A percentile compares a stretch with the other conserved stretches of the same genome.
These are phyloP conservation scores for Narcine bancroftii DNA, from an alignment of 2,113 vertebrate species.

Conservation along the genomic window DNA sequence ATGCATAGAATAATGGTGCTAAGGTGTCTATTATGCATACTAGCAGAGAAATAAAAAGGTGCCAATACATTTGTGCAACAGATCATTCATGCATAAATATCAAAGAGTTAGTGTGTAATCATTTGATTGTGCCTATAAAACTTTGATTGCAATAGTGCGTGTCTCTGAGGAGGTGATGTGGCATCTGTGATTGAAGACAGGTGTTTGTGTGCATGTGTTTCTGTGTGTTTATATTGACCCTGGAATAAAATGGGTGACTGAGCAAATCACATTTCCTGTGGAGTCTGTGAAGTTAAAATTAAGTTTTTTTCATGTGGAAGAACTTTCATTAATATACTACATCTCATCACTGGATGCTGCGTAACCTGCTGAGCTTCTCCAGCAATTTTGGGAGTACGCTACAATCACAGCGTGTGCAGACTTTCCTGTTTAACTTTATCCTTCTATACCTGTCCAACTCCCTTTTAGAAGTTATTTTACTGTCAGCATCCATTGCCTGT, in stretches of 20 bases:
- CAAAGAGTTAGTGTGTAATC: not conserved
- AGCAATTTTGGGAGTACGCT: too few species aligned
- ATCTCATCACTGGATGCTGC: not conserved
- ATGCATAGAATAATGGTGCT: not conserved
- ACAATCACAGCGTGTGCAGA: too few species aligned
- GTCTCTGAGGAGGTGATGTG: not conserved
- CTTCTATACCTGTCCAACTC: not conserved
- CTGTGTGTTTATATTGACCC: not conserved
- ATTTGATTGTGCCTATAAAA: not conserved
- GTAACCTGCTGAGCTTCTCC: too few species aligned
- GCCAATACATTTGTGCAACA: not conserved
- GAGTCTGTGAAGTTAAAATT: not conserved
- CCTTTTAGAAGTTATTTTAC: not conserved
- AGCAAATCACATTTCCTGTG: not conserved
- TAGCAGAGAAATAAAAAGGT: not conserved
- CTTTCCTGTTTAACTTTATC: too few species aligned
- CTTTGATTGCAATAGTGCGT: not conserved
- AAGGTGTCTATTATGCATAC: not conserved
- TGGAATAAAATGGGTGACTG: not conserved
- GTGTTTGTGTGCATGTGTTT: not conserved
- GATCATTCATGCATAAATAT: not conserved
- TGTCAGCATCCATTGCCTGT: not conserved
- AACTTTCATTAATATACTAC: not conserved
- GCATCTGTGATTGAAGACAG: not conserved
- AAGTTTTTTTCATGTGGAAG: not conserved